phyloP scores from a whole-genome alignment of 1,140 invertebrate genomes.

The Globodera rostochiensis region DNA sequence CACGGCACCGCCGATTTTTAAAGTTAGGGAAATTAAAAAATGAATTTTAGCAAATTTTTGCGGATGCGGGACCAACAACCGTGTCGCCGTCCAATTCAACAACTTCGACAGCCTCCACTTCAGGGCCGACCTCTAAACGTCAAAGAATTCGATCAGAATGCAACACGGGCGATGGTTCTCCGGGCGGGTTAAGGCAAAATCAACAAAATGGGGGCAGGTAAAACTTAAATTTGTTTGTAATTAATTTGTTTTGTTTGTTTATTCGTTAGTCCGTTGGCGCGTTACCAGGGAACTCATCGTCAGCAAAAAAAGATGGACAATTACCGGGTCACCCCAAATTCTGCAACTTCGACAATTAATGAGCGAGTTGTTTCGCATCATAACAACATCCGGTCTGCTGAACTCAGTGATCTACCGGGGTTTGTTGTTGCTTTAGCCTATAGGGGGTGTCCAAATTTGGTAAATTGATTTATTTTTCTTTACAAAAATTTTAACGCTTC shows the following conservation, averaged over 20 bases:
- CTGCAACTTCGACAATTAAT: no score
- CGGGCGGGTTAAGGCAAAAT: not conserved
- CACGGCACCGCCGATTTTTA: no score
- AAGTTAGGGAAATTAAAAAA: no score
- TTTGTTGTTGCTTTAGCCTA: not conserved
- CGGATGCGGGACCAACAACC: not conserved
- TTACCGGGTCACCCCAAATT: not conserved
- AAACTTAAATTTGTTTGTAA: not conserved
- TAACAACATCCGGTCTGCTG: constrained; percentile 13
- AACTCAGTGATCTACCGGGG: constrained; percentile 36
- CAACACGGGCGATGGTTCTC: not conserved
- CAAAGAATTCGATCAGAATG: constrained; percentile 6
- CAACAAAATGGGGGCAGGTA: not conserved
- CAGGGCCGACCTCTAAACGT: not conserved
- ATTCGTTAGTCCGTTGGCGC: not conserved
- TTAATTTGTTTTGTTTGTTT: not conserved
- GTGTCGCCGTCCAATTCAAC: not conserved
- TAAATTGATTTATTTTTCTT: no score
- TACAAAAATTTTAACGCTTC: no score
- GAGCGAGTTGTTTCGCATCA: not conserved
- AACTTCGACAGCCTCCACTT: not conserved
- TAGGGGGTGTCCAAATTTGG: no score
- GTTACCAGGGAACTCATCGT: not conserved
- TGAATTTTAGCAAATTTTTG: not conserved
- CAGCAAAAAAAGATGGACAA: not conserved